Evolutionary conservation across 1,140 invertebrate species (phyloP).

Genomic region (Araneus ventricosus): DNA sequence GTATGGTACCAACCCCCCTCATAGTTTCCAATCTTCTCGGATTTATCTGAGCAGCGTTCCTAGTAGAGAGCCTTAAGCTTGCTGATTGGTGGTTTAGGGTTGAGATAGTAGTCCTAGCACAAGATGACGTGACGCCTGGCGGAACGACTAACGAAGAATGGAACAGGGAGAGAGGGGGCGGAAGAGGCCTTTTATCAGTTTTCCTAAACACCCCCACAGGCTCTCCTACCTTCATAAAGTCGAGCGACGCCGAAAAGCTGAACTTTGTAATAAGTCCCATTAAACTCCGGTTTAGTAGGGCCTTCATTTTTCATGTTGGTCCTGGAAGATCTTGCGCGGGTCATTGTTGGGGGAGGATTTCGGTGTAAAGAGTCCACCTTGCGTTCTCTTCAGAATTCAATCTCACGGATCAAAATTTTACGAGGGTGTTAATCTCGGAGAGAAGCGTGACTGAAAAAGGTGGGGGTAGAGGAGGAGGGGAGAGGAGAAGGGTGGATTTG

Average conservation of each 20-base stretch:
- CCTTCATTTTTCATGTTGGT: slow-evolving; percentile 57
- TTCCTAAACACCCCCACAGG: slow-evolving; percentile 35
- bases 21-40: slow-evolving; percentile 15
- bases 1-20: neutral
- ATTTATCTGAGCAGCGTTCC: neutral
- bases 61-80: neutral
- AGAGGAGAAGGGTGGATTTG: neutral
- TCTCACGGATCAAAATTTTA: slow-evolving; percentile 62
- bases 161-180: neutral
- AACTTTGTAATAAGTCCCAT: slow-evolving; percentile 67
- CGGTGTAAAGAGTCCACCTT: neutral
- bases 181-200: slow-evolving; percentile 13
- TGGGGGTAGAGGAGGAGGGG: neutral
- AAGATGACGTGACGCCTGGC: slow-evolving; percentile 5
- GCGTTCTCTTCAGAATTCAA: slow-evolving; percentile 42
- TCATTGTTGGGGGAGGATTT: slow-evolving; percentile 26
- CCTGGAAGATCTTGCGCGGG: neutral
- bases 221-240: slow-evolving; percentile 24
- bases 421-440: slow-evolving; percentile 61
- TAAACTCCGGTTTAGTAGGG: slow-evolving; percentile 50
- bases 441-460: neutral
- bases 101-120: slow-evolving; percentile 31
- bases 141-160: slow-evolving; percentile 8
- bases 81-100: slow-evolving; percentile 52
- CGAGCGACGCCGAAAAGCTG: neutral